phyloP scores from a whole-genome alignment of 1,140 invertebrate species.

The Pseudomyrmex dendroicus region DNA sequence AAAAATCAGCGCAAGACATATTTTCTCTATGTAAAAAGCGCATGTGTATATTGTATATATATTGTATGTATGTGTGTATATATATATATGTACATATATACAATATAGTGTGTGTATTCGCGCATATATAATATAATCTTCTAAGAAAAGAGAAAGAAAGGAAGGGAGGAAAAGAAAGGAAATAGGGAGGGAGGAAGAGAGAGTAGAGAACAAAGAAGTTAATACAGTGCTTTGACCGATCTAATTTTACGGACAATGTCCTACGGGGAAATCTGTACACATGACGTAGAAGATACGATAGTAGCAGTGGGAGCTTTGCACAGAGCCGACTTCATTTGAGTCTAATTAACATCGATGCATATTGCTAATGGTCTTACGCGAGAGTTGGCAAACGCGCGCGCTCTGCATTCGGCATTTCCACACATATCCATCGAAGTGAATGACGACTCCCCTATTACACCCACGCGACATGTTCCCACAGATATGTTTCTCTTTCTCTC shows the following conservation, averaged over 20 bases:
- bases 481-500: too few species aligned
- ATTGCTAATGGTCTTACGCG: conserved; percentile 22
- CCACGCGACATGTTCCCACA: background rate
- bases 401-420: conserved; percentile 19
- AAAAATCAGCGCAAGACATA: background rate
- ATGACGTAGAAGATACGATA: background rate
- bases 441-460: background rate
- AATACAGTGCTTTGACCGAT: background rate
- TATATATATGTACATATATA: background rate
- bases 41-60: background rate
- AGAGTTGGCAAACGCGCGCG: background rate
- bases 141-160: too few species aligned
- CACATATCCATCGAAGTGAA: conserved; percentile 9
- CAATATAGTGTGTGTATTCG: background rate
- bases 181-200: background rate
- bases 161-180: too few species aligned
- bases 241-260: conserved; percentile 5
- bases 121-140: too few species aligned
- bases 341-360: conserved; percentile 40
- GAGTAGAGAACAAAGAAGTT: too few species aligned
- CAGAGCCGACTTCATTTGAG: conserved; percentile 10
- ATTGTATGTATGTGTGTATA: background rate
- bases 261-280: background rate
- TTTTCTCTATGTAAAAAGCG: background rate
- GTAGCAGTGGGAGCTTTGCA: too few species aligned